phyloP scores from a whole-genome alignment of 2,113 vertebrate genomes.

The Melanocharis versteri region DNA sequence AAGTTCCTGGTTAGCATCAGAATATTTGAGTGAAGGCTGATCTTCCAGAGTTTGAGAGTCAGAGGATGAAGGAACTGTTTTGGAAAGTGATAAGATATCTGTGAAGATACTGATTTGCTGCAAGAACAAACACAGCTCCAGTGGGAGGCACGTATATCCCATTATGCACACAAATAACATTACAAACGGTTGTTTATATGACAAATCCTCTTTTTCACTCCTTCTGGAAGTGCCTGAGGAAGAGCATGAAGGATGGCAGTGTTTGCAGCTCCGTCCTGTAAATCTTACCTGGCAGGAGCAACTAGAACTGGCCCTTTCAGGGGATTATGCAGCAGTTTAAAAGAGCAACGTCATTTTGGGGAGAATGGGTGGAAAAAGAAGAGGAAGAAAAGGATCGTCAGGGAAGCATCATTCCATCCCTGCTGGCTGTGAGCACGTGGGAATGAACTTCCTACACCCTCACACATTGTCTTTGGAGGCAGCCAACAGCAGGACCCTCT shows the following conservation, averaged over 20 bases:
- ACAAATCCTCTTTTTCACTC: background rate
- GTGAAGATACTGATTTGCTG: background rate
- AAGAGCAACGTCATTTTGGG: background rate
- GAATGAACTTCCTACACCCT: background rate
- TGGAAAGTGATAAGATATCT: background rate
- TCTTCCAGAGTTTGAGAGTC: background rate
- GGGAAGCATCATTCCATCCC: fast-evolving
- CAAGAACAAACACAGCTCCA: background rate
- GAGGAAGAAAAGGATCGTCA: background rate
- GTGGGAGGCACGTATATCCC: background rate
- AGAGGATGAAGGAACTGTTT: background rate
- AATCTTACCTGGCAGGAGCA: background rate
- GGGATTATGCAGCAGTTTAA: background rate
- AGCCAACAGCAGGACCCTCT: background rate
- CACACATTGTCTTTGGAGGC: fast-evolving
- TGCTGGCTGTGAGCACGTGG: fast-evolving
- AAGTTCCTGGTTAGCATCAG: background rate
- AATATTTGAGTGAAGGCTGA: background rate
- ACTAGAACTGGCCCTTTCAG: background rate
- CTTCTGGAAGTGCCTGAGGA: background rate
- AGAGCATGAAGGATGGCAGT: background rate
- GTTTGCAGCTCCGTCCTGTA: background rate
- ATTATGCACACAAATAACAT: background rate
- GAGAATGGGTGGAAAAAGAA: background rate
- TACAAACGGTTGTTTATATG: background rate